Base-by-base conservation (phyloP, 2,888 invertebrate genomes). In the Adelognathus sp. region DNA sequence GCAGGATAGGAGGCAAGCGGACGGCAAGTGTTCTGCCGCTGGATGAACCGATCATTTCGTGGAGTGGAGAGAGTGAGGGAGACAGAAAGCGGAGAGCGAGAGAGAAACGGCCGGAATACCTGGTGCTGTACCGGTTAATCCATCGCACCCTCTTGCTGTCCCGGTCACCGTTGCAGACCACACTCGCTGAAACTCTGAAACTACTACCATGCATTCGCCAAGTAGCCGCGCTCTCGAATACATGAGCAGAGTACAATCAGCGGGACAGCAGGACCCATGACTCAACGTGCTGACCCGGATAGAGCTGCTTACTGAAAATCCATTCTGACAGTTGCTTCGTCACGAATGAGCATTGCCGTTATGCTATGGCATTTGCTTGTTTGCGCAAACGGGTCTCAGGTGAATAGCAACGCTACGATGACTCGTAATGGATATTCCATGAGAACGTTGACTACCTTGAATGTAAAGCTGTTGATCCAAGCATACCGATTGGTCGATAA, bases 161-260 rank as follows among this genome's bases (percentile, higher is more conserved):
- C 52, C 54, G 67, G 67, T 33, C 67, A 24, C 41, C 29, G 39
- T 29, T 54, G 21, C 46, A 24, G 46, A 21, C n/a, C 46, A 1
- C 24, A 50, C 21, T 50, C n/a, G 46, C 31, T 21, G 52, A 41
- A 24, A 29, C 29, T 52, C 61, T 24, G 39, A 36, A 41, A 33
- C 36, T 71, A 72, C 52, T 33, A 31, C 11, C 14, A 18, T 27
- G 84, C 84, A 86, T 86, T 86, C 86, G 85, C 86, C 87, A 87
- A 89, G 88, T 88, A 88, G 86, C 85, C 87, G 83, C 86, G 79
- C 86, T 84, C 84, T 84, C 86, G 85, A 87, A 88, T 88, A 86
- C 87, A 84, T 89, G 88, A 88, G 88, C 87, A 88, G 67, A 27
- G 67, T 29, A 54, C 50, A 66, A 24, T 54, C 52, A 39, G 24